These are phyloP conservation scores for Liolophura sinensis DNA, from an alignment of 1,140 invertebrate species.

Conservation along the genomic window DNA sequence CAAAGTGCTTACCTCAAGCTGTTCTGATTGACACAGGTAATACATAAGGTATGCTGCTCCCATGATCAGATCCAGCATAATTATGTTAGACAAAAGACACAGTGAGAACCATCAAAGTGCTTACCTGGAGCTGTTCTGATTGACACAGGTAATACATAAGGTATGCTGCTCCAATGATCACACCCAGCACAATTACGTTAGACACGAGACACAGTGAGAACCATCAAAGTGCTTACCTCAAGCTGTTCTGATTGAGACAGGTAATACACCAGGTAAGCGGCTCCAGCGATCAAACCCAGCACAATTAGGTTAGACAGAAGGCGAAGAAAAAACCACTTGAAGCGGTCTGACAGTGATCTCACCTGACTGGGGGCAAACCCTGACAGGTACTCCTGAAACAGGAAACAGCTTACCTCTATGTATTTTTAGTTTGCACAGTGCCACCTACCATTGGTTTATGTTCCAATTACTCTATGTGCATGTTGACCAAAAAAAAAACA, in stretches of 20 bases:
- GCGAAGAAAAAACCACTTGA: constrained; percentile 28
- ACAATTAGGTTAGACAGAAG: constrained; percentile 67
- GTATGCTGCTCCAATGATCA: too few species aligned
- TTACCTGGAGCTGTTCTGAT: constrained; percentile 34
- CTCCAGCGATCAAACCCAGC: constrained; percentile 65
- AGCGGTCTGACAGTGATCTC: constrained; percentile 18
- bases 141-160: too few species aligned
- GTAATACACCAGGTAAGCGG: constrained; percentile 70
- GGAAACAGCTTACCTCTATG: constrained; percentile 1
- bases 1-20: too few species aligned
- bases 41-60: constrained; percentile 70
- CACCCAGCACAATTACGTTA: too few species aligned
- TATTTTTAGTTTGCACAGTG: too few species aligned
- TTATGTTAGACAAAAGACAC: constrained; percentile 62
- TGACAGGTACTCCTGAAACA: constrained; percentile 44
- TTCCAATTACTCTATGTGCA: too few species aligned
- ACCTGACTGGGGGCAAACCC: constrained; percentile 19
- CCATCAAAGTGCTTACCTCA: too few species aligned
- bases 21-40: constrained; percentile 65
- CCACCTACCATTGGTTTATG: too few species aligned
- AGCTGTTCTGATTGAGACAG: too few species aligned
- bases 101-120: constrained; percentile 33
- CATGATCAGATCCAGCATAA: constrained; percentile 68
- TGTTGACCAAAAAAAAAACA: too few species aligned
- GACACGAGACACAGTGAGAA: too few species aligned